Evolutionary conservation across 2,113 vertebrate species (phyloP).

Genomic region (Notarius quadriscutis): DNA sequence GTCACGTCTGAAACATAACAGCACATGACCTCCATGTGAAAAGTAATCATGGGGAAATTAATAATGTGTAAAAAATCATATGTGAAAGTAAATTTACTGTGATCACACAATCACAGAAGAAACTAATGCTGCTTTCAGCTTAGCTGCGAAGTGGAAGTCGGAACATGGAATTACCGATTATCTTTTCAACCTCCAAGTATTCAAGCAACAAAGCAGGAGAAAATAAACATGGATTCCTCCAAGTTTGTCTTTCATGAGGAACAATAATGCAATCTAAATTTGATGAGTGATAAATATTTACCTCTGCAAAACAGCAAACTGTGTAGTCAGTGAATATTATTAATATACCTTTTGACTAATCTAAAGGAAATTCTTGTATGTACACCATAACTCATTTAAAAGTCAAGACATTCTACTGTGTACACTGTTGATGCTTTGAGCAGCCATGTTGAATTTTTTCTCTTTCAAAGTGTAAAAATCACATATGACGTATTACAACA

Average conservation of each 20-base stretch:
- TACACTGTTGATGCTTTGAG: too few species aligned
- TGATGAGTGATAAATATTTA: background rate
- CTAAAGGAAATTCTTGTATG: too few species aligned
- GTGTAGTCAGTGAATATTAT: too few species aligned
- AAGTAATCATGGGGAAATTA: background rate
- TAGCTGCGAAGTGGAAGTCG: background rate
- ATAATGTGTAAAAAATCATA: background rate
- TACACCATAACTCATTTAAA: too few species aligned
- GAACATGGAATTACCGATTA: background rate
- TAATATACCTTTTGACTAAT: too few species aligned
- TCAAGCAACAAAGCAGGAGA: background rate
- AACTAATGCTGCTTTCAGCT: background rate
- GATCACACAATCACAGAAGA: background rate
- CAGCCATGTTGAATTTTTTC: too few species aligned
- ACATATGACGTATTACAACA: too few species aligned
- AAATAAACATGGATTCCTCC: background rate
- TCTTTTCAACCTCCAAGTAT: background rate
- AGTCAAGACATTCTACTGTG: too few species aligned
- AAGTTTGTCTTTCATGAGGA: background rate
- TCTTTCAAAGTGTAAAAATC: too few species aligned
- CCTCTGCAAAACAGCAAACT: background rate
- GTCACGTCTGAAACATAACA: background rate
- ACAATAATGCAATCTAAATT: background rate
- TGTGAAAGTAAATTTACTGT: background rate
- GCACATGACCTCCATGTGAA: background rate